These are phyloP conservation scores for Pachymerium ferrugineum DNA, from an alignment of 2,888 invertebrate genomes.

Conservation along the genomic window DNA sequence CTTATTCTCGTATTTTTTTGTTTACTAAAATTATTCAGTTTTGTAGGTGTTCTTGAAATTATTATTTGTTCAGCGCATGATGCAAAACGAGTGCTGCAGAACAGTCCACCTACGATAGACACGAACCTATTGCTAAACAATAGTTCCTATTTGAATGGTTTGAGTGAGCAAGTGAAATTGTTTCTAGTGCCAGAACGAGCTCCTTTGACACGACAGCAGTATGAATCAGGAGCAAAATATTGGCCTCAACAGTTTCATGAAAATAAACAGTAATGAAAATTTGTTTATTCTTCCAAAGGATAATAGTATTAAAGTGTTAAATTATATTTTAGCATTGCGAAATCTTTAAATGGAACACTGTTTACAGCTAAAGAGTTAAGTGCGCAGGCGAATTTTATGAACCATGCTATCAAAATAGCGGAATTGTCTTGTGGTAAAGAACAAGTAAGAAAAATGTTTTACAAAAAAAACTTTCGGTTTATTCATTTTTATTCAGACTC, in stretches of 20 bases:
- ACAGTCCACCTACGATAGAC: too few relatives aligned
- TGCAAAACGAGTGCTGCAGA: too few relatives aligned
- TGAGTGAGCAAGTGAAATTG: background rate
- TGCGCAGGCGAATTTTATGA: conserved; percentile 58
- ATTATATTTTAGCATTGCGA: conserved; percentile 20
- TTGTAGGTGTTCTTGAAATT: conserved; percentile 29
- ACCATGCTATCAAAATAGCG: conserved; percentile 55
- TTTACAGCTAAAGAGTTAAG: conserved; percentile 56
- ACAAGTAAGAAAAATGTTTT: background rate
- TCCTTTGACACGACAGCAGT: conserved; percentile 64
- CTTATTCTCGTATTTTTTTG: too few relatives aligned
- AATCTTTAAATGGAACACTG: conserved; percentile 60
- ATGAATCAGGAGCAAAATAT: conserved; percentile 54
- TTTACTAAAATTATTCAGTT: conserved; percentile 48
- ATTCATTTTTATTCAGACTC: conserved; percentile 6
- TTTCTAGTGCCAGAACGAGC: conserved; percentile 55
- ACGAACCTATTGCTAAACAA: background rate
- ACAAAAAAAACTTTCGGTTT: background rate
- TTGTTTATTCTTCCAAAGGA: background rate
- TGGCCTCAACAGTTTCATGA: conserved; percentile 87
- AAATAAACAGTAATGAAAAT: conserved; percentile 53
- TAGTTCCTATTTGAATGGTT: too few relatives aligned
- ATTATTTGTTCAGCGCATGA: background rate
- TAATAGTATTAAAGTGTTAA: background rate
- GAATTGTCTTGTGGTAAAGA: conserved; percentile 35